phyloP scores from a whole-genome alignment of 1,140 invertebrate species.

The Globodera ellingtonae region DNA sequence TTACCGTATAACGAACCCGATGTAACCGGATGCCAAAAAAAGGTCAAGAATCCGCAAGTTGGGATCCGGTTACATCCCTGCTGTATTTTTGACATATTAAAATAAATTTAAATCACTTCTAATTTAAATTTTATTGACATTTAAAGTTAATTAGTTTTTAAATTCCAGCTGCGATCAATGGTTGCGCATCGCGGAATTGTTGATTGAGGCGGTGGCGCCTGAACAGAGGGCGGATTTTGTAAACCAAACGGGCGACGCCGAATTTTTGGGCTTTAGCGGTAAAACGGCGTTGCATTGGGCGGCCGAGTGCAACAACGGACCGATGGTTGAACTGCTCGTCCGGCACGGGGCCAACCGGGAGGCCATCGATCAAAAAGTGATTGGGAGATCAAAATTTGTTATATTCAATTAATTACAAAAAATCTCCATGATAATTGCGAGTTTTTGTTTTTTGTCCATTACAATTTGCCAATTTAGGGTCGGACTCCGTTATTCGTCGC shows the following conservation, averaged over 20 bases:
- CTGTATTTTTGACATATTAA: too few species aligned
- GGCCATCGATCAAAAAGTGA: constrained; percentile 7
- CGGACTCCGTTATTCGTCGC: constrained; percentile 17
- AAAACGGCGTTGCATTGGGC: constrained; percentile 19
- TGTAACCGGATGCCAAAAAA: too few species aligned
- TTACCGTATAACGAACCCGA: neutral
- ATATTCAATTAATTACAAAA: neutral
- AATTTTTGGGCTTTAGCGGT: neutral
- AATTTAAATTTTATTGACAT: neutral
- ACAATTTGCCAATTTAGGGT: constrained; percentile 1
- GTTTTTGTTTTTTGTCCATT: too few species aligned
- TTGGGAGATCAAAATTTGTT: neutral
- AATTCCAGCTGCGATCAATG: neutral
- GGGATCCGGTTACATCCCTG: too few species aligned
- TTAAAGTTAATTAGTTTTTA: neutral
- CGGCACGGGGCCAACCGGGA: constrained; percentile 22
- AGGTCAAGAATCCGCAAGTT: too few species aligned
- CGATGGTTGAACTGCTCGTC: constrained; percentile 15
- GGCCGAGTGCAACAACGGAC: constrained; percentile 8
- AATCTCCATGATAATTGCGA: neutral
- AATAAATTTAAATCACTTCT: too few species aligned
- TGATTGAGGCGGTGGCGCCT: constrained; percentile 11
- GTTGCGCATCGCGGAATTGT: constrained; percentile 15
- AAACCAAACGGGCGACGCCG: neutral
- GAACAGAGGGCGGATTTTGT: constrained; percentile 13